Evolutionary conservation across 2,113 vertebrate genomes (phyloP), one percentile per base, ranked within the genome.

Genomic region (Balaeniceps rex): DNA sequence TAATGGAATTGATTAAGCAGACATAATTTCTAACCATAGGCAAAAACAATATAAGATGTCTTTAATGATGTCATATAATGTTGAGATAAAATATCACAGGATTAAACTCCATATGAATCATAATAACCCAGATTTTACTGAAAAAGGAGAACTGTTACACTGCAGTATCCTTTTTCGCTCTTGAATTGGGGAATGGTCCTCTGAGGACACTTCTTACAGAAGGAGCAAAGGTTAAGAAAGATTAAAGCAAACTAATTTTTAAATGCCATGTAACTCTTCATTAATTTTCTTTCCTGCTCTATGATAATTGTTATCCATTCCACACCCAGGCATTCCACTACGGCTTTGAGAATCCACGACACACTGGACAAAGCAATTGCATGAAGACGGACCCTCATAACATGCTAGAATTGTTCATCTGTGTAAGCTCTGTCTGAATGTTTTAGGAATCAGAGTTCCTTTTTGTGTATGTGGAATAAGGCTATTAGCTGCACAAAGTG

Each of bases 1-100:
- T 97, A 97, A 97, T 94, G 90, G 88, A 94, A 97, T 91, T 97
- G 97, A 98, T 97, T 96, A 97, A 97, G 96, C 97, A 97, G 97
- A 98, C 96, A 92, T 95, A 92, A 97, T 97, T 97, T 94, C 60
- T 92, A 97, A 97, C 97, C 97, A 96, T 96, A 93, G 97, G 97
- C 98, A 97, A 97, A 97, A 97, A 96, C 97, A 96, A 94, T 97
- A 92, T 95, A 94, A 94, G 92, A 96, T 88, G 94, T 96, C 96
- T 97, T 96, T 93, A 95, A 96, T 95, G 97, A 97, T 97, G 97
- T 97, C 97, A 97, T 89, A 93, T 84, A 91, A 83, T 25, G 84
- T 88, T 88, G 95, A 97, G 91, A 97, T 96, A 94, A 96, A 97
- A 96, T 93, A 80, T 82, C 42, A 69, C 13, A 78, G 76, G 52